phyloP scores from a whole-genome alignment of 2,888 invertebrate species.

The Monochamus alternatus region DNA sequence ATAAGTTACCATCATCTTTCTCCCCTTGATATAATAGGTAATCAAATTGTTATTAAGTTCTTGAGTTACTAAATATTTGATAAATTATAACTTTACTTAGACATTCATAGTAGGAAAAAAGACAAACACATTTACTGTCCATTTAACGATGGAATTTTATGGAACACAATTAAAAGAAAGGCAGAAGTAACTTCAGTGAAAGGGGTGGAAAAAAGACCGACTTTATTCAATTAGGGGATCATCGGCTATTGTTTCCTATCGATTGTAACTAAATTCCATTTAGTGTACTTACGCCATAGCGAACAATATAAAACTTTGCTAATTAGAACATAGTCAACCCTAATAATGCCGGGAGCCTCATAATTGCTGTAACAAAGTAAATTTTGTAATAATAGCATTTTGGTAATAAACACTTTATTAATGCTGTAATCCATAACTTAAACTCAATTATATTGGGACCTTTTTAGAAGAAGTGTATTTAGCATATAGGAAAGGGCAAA shows the following conservation, averaged over 20 bases:
- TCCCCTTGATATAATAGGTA: too few relatives aligned
- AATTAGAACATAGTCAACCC: conserved; percentile 33
- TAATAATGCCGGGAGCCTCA: conserved; percentile 27
- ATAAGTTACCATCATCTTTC: too few relatives aligned
- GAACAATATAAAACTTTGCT: conserved; percentile 38
- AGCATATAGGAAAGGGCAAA: neutral
- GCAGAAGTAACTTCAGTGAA: neutral
- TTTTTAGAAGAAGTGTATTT: neutral
- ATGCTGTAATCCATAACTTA: conserved; percentile 27
- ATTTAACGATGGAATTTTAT: too few relatives aligned
- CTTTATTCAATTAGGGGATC: conserved; percentile 6
- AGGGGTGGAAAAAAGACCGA: neutral
- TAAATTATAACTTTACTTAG: too few relatives aligned
- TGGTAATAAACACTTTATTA: conserved; percentile 27
- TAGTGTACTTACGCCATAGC: conserved; percentile 16
- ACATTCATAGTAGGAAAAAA: too few relatives aligned
- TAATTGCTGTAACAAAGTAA: conserved; percentile 32
- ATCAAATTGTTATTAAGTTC: too few relatives aligned
- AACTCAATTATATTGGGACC: conserved; percentile 14
- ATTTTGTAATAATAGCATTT: conserved; percentile 30
- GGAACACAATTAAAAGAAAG: too few relatives aligned
- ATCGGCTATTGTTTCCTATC: conserved; percentile 9
- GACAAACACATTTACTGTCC: too few relatives aligned
- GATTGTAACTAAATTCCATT: conserved; percentile 23
- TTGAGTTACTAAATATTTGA: too few relatives aligned